Evolutionary conservation across 2,113 vertebrate genomes (phyloP), one percentile per base, ranked within the genome.

Genomic region (Pseudorhombus dupliciocellatus): DNA sequence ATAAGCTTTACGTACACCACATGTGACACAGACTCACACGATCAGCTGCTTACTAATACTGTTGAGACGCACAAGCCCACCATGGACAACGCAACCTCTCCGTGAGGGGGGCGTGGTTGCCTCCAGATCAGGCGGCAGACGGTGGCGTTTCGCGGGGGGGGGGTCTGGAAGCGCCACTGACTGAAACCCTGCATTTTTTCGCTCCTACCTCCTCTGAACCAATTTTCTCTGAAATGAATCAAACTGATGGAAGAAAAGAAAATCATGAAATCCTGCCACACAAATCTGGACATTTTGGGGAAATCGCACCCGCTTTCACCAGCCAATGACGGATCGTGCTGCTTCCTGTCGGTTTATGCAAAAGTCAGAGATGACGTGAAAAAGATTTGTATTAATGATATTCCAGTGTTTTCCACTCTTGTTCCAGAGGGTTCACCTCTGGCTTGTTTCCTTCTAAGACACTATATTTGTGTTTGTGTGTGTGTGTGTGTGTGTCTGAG

Each of bases 301-400:
- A 69, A 20, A 59, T 55, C 51, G 22, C 54, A 52, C 52, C 58
- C 73, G 62, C 77, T 67, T 42, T 78, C 66, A 87, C 89, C 81
- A 87, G 89, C 89, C 75, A 70, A 66, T 6, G 12, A 67, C 4
- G 5, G 80, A 85, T 85, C 71, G 46, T 73, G 83, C 89, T 81
- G 89, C 89, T 90, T 89, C 79, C 80, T 82, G 3, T 73, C 79
- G 48, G 74, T 89, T 91, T 87, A 90, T 90, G 87, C 89, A 81
- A 84, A 80, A 72, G n/a, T 28, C 59, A 14, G 74, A 57, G 40
- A 81, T 15, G 26, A 82, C 7, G 68, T 81, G 67, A 56, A 78
- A 58, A 80, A n/a, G n/a, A 79, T 69, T 78, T 79, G 77, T 84
- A 83, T 87, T 85, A 48, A 71, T 28, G 37, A 58, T 73, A 62